Conservation (phyloP, 2,797 vertebrate genomes). For the Pangasius djambal region DNA sequence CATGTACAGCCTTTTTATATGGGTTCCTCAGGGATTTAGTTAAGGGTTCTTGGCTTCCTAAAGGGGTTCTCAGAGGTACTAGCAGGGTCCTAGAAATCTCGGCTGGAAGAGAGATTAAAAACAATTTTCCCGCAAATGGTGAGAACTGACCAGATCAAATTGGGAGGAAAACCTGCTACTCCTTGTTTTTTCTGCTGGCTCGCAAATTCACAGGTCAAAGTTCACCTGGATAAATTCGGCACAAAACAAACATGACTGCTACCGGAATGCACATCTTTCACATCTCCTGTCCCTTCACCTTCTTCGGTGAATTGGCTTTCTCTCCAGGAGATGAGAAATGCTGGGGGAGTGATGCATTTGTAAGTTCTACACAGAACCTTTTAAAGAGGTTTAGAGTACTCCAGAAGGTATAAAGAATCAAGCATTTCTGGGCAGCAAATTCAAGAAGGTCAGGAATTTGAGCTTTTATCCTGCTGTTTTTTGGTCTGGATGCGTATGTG, state of each 20-base stretch:
- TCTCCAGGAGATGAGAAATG: neutral
- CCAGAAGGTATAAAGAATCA: neutral
- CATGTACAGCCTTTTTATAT: neutral
- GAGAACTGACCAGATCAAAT: neutral
- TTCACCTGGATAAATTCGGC: neutral
- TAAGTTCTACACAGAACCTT: neutral
- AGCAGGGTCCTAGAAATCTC: no score
- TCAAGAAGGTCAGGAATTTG: neutral
- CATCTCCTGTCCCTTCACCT: neutral
- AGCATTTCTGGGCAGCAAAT: neutral
- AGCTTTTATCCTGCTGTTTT: neutral
- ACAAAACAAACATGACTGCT: neutral
- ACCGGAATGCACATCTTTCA: neutral
- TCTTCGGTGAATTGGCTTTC: neutral
- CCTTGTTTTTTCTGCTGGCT: neutral
- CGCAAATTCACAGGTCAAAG: neutral
- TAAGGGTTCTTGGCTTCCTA: neutral
- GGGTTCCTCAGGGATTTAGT: neutral
- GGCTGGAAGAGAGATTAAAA: neutral
- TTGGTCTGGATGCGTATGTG: neutral
- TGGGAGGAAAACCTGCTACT: neutral
- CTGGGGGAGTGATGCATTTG: neutral
- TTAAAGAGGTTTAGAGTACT: neutral
- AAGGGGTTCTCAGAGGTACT: neutral
- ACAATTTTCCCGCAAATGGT: neutral